Conservation (phyloP, 2,113 vertebrate species). For the Dermatemys mawii region DNA sequence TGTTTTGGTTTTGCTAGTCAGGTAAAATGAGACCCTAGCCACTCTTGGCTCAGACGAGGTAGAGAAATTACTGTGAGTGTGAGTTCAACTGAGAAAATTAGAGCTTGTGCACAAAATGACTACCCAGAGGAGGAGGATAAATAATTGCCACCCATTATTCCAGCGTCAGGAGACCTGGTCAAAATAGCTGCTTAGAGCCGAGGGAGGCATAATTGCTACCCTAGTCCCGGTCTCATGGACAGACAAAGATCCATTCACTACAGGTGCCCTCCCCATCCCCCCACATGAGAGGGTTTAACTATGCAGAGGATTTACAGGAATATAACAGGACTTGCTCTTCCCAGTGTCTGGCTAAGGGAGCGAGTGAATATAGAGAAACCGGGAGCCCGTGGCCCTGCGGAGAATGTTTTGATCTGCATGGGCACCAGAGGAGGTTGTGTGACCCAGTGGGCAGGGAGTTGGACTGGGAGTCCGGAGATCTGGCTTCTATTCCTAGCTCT, state of each 20-base stretch:
- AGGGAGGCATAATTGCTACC: slow-evolving; percentile 12
- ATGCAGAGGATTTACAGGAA: background rate
- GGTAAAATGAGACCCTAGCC: background rate
- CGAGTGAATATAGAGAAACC: background rate
- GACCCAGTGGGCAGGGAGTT: background rate
- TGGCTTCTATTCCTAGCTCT: background rate
- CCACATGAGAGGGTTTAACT: background rate
- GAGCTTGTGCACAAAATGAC: slow-evolving; percentile 11
- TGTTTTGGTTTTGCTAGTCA: background rate
- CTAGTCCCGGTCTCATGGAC: background rate
- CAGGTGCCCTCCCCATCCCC: background rate
- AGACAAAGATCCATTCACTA: slow-evolving; percentile 25
- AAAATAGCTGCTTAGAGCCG: slow-evolving; percentile 1
- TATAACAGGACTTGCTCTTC: background rate
- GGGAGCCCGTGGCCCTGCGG: background rate
- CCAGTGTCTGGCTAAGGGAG: background rate
- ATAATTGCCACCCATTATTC: slow-evolving; percentile 33
- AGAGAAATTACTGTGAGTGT: background rate
- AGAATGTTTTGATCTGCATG: background rate
- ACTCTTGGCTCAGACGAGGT: background rate
- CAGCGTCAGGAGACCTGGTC: slow-evolving; percentile 12
- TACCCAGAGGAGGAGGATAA: background rate
- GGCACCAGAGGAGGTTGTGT: background rate
- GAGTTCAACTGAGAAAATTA: slow-evolving; percentile 20
- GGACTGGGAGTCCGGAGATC: background rate